Evolutionary conservation across 2,797 vertebrate species (phyloP), one percentile per base, ranked within the genome.

Genomic region (Euphonia xanthogaster): DNA sequence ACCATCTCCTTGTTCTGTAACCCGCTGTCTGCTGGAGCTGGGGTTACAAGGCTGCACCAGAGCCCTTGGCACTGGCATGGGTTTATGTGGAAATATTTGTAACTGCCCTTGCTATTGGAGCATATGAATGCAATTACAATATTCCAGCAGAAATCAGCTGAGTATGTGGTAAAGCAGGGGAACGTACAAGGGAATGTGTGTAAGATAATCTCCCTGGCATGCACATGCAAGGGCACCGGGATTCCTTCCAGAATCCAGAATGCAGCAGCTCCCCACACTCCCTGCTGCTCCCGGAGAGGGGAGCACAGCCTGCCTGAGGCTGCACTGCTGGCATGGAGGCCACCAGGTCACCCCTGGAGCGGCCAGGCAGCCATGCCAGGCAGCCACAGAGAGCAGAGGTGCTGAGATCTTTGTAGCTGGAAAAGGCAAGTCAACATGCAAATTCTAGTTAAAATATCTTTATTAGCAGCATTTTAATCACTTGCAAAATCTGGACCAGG

Each of bases 391-490:
- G 14, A 76, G 54, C 68, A 90, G 84, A 1, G 0, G 22, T 14
- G 40, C 37, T 60, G 94, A 86, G 86, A 37, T 16, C 67, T 92
- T 91, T 73, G 77, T 85, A 96, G 86, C 96, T 96, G 96, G 88
- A 97, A 97, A 96, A 97, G 96, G 91, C 96, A 93, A 97, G 91
- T 91, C 96, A 94, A 86, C 88, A 77, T 72, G 76, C 50, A 92
- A 96, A 95, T 88, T 78, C 86, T 85, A 72, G 82, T 77, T 95
- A 94, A 97, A 97, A 90, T 96, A 93, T 83, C 96, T 93, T 96
- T 94, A 97, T 97, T 97, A 97, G 88, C 93, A 86, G 90, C 91
- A 95, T 97, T 96, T 95, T 96, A 97, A 97, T 97, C 94, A 94
- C 92, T 97, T 96, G 83, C 44, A 95, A 96, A 96, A 91, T 68